Base-by-base conservation (phyloP, 1,140 invertebrate species). In the Meteorus sp. region DNA sequence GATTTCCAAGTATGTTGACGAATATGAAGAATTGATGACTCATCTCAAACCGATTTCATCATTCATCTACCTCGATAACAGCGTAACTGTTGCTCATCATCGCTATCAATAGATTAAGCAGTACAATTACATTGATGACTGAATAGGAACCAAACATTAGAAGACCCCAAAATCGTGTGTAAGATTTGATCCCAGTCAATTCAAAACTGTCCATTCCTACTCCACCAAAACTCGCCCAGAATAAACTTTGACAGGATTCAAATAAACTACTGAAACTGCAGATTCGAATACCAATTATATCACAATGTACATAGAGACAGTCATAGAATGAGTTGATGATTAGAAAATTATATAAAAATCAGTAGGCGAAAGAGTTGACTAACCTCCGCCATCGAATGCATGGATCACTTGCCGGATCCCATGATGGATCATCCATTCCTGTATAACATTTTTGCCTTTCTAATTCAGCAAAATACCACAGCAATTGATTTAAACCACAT, bases 11-110 rank as follows among this genome's bases (percentile, higher is more conserved):
- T 69, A 39, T 35, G 43, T 39, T 37, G n/a, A n/a, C n/a, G n/a
- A n/a, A n/a, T n/a, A n/a, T n/a, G n/a, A n/a, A n/a, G n/a, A n/a
- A n/a, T n/a, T n/a, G n/a, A n/a, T n/a, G n/a, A n/a, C n/a, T n/a
- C n/a, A n/a, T n/a, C n/a, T n/a, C n/a, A n/a, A n/a, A n/a, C n/a
- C n/a, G n/a, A 39, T 8, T 4, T 39, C 8, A n/a, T 39, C n/a
- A n/a, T 27, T 48, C 13, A 13, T 56, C 9, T 76, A 88, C 87
- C 66, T 84, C 85, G 71, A 94, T 94, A 64, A 88, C 83, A 33
- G 91, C 86, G 71, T 91, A 94, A 5, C 91, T 93, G 77, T 92
- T 94, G 64, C 89, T 92, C 90, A 94, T 93, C 91, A 94, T 94
- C 56, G 91, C 92, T 64, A 94, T 94, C 37, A 94, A 85, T 56